Conservation (phyloP, 1,140 invertebrate genomes). For the Teleogryllus occipitalis region DNA sequence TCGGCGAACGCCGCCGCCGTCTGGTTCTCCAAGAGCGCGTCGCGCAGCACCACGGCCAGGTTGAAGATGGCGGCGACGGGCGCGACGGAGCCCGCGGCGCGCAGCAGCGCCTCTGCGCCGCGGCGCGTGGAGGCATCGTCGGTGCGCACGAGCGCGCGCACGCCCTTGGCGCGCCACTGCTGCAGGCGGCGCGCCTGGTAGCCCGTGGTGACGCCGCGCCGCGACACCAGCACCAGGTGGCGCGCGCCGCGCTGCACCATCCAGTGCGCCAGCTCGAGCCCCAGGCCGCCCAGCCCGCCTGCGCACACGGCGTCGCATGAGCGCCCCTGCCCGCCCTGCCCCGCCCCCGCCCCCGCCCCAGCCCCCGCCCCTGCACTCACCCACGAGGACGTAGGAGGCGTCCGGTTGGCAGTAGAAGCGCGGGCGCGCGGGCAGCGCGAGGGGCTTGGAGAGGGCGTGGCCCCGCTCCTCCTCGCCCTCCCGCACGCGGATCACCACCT, state of each 20-base stretch:
- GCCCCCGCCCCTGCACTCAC: too few species aligned
- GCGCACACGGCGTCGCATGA: conserved; percentile 38
- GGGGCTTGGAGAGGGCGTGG: not conserved
- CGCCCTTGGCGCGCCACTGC: conserved; percentile 42
- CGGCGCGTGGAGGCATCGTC: conserved; percentile 39
- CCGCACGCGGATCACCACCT: conserved; percentile 18
- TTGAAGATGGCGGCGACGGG: conserved; percentile 72
- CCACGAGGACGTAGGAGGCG: conserved; percentile 42
- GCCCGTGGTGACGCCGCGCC: conserved; percentile 38
- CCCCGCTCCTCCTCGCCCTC: conserved; percentile 15
- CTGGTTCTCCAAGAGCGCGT: conserved; percentile 55
- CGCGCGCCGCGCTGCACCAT: conserved; percentile 56
- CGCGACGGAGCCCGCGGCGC: conserved; percentile 45
- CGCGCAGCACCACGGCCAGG: conserved; percentile 54
- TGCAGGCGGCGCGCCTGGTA: conserved; percentile 40
- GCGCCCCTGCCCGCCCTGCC: too few species aligned
- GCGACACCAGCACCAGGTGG: conserved; percentile 46
- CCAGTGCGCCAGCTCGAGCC: conserved; percentile 85
- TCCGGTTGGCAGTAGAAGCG: conserved; percentile 42
- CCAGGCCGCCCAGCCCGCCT: conserved; percentile 83
- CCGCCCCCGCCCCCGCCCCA: too few species aligned
- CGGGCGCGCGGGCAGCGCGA: conserved; percentile 36
- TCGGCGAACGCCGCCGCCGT: conserved; percentile 28
- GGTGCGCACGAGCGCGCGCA: conserved; percentile 40
- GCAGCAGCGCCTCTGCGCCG: conserved; percentile 48